These are phyloP conservation scores for Lates calcarifer DNA, from an alignment of 2,113 vertebrate genomes.

Conservation along the genomic window DNA sequence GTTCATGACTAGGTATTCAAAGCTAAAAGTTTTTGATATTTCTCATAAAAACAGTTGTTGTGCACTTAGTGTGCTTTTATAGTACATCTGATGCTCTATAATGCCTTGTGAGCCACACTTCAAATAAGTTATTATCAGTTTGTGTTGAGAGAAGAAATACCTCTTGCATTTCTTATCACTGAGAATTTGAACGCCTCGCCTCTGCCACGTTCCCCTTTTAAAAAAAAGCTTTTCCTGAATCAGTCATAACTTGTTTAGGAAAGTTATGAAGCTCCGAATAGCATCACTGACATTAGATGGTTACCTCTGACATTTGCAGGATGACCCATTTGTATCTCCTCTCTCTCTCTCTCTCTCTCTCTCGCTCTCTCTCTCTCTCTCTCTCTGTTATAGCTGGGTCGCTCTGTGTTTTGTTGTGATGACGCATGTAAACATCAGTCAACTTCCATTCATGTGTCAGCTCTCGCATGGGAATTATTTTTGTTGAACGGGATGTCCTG, in stretches of 20 bases:
- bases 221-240: slow-evolving; percentile 4
- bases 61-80: too few species aligned
- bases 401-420: slow-evolving; percentile 16
- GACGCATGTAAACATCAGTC: slow-evolving; percentile 29
- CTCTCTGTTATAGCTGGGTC: background rate
- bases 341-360: background rate
- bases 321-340: slow-evolving; percentile 57
- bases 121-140: background rate
- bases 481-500: slow-evolving; percentile 30
- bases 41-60: too few species aligned
- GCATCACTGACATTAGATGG: slow-evolving; percentile 50
- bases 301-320: slow-evolving; percentile 72
- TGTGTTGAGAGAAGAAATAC: background rate
- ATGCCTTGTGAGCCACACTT: too few species aligned
- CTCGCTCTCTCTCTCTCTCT: slow-evolving; percentile 15
- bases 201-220: background rate
- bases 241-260: slow-evolving; percentile 7
- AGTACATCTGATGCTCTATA: too few species aligned
- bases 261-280: slow-evolving; percentile 35
- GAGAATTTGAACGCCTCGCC: background rate
- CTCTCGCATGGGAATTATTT: background rate
- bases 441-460: slow-evolving; percentile 18
- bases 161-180: background rate
- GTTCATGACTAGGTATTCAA: too few species aligned
- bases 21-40: too few species aligned